Evolutionary conservation across 2,888 invertebrate species (phyloP).

Genomic region (Lissonota sp.): DNA sequence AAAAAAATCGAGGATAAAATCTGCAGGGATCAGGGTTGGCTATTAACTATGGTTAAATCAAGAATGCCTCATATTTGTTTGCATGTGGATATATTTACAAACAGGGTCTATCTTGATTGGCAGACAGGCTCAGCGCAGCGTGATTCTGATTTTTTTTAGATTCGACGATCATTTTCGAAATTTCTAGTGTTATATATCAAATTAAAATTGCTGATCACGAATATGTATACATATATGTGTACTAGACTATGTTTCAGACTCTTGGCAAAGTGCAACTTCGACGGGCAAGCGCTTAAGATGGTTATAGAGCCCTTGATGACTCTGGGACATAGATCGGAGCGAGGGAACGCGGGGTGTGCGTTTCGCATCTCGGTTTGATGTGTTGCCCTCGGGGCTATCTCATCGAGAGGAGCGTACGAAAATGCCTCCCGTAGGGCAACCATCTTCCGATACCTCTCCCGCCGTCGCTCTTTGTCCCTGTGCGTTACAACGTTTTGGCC

Average conservation of each 20-base stretch:
- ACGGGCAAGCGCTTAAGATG: constrained; percentile 72
- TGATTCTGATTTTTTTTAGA: too few species aligned
- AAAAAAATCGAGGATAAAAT: too few species aligned
- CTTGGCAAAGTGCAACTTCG: constrained; percentile 62
- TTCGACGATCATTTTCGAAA: too few species aligned
- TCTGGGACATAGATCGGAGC: constrained; percentile 67
- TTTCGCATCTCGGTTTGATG: constrained; percentile 12
- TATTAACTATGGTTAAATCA: too few species aligned
- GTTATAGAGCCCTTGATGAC: constrained; percentile 75
- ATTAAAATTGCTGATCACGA: too few species aligned
- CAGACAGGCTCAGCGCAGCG: too few species aligned
- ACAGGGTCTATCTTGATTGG: too few species aligned
- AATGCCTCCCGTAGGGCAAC: constrained; percentile 70
- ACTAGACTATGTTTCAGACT: constrained; percentile 14
- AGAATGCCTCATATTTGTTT: too few species aligned
- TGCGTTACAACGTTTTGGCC: constrained; percentile 53
- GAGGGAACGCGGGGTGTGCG: constrained; percentile 34
- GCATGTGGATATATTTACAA: too few species aligned
- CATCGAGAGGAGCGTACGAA: constrained; percentile 35
- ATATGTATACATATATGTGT: constrained; percentile 6
- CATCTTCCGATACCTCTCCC: constrained; percentile 71
- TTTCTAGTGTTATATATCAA: too few species aligned
- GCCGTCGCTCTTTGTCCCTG: constrained; percentile 79
- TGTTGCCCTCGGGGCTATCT: constrained; percentile 38
- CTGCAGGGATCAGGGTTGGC: too few species aligned